Evolutionary conservation across 2,888 invertebrate genomes (phyloP), one percentile per base, ranked within the genome.

Genomic region (Eupithecia pulchellata): DNA sequence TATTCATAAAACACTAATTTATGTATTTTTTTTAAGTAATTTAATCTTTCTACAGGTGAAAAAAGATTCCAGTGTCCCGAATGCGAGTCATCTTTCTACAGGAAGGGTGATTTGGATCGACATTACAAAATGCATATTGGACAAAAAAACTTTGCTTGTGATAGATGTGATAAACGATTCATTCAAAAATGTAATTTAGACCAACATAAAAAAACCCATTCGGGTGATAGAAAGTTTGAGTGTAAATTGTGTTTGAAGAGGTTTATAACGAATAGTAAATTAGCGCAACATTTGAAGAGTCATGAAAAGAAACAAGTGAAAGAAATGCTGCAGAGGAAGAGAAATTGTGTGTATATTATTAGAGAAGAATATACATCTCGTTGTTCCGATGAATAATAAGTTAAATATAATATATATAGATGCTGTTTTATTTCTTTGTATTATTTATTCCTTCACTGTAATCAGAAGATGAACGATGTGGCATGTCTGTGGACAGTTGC

Each of bases 171-270:
- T 0, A 91, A 91, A 64, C 85, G 88, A 1, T 93, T 93, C 64
- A 87, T 90, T 0, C 93, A 93, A 52, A 93, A 92, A 75, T 89
- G 88, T 39, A 93, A 93, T 74, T 74, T 93, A 5, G 86, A 90
- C 0, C 91, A 91, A 91, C 93, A 93, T 32, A 79, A 90, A 0
- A 91, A 91, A 64, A 90, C 89, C 84, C 93, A 93, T 36, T 77
- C 84, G 0, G 92, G 91, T 0, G 92, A 91, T 0, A 81, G 87
- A 1, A 84, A 89, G 0, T 90, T 89, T 27, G 78, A 86, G 11
- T 93, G 93, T 36, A 71, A 75, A 0, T 86, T 89, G 0, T 93
- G 93, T 34, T 74, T 78, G 8, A 92, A 93, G 47, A 63, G 87
- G 2, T 93, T 93, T 36, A 84, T 93, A 70, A 91, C 92, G 0